A percentile compares a stretch with the other conserved stretches of the same genome.
phyloP scores from a whole-genome alignment of 2,888 invertebrate genomes.

The Aelia acuminata region DNA sequence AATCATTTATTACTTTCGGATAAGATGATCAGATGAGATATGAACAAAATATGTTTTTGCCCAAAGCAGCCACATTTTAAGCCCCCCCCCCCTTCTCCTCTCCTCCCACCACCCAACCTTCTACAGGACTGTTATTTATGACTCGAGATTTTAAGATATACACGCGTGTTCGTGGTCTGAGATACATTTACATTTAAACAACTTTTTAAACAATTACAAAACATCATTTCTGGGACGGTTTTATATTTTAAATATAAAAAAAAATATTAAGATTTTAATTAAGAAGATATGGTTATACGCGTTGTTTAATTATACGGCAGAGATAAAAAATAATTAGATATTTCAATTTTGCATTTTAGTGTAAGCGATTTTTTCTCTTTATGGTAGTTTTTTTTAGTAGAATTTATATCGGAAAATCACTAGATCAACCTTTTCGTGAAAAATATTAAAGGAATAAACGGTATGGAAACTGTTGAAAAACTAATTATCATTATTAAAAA shows the following conservation, averaged over 20 bases:
- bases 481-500: no score
- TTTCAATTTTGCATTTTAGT: no score
- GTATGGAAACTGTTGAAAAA: no score
- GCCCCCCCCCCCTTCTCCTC: background rate
- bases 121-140: background rate
- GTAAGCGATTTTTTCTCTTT: no score
- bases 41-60: background rate
- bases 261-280: background rate
- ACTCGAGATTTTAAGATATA: background rate
- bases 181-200: background rate
- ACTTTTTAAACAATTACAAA: background rate
- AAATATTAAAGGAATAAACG: no score
- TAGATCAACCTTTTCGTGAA: no score
- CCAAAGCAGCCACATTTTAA: background rate
- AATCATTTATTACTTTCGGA: background rate
- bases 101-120: background rate
- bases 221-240: background rate
- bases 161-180: slow-evolving; percentile 8
- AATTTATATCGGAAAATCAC: no score
- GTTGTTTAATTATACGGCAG: no score
- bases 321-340: no score
- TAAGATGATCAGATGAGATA: slow-evolving; percentile 5
- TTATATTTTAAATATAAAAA: background rate
- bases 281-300: background rate
- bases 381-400: no score